A percentile compares a stretch with the other conserved stretches of the same genome.
Conservation (phyloP, 2,113 vertebrate genomes). For the Catagonus wagneri region DNA sequence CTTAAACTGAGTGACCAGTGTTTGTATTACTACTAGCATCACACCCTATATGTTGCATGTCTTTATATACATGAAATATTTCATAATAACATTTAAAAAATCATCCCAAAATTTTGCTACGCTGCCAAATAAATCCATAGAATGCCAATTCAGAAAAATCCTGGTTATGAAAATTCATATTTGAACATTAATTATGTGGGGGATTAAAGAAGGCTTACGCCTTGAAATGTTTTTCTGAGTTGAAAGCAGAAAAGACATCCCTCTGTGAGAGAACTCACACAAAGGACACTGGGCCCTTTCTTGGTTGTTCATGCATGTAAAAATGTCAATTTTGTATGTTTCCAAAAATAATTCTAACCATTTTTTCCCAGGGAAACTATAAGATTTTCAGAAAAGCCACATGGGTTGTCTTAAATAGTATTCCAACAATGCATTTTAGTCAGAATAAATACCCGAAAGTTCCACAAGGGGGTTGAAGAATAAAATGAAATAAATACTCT, state of each 20-base stretch:
- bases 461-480: not conserved
- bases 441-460: not conserved
- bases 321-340: conserved; percentile 25
- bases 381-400: not conserved
- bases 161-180: not conserved
- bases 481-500: not conserved
- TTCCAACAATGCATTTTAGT: not conserved
- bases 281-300: not conserved
- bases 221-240: conserved; percentile 54
- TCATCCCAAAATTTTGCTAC: not conserved
- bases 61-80: not conserved
- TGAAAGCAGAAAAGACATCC: not conserved
- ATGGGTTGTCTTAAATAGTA: not conserved
- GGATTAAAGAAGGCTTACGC: not conserved
- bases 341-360: conserved; percentile 18
- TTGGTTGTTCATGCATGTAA: not conserved
- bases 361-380: not conserved
- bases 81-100: not conserved
- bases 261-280: not conserved
- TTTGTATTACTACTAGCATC: not conserved
- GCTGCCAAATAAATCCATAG: not conserved
- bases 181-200: not conserved
- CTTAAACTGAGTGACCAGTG: not conserved
- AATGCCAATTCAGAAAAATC: not conserved
- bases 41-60: not conserved